Conservation (phyloP, 2,888 invertebrate species). For the Patella caerulea region DNA sequence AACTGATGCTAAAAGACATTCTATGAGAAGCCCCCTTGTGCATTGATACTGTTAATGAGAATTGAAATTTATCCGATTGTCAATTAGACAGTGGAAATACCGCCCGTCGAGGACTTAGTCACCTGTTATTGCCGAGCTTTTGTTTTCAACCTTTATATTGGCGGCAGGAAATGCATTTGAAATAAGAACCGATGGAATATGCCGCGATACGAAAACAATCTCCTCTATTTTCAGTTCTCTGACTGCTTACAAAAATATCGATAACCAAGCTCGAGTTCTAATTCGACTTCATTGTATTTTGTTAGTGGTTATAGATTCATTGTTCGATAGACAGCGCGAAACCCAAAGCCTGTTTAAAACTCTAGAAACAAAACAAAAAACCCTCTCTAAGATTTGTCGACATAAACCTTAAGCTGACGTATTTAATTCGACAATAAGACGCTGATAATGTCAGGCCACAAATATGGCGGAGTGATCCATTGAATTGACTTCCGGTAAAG, state of each 20-base stretch:
- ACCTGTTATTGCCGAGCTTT: slow-evolving; percentile 28
- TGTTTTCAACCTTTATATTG: slow-evolving; percentile 27
- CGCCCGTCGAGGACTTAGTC: slow-evolving; percentile 29
- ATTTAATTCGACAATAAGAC: slow-evolving; percentile 9
- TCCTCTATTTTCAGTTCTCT: not conserved
- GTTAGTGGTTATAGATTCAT: slow-evolving; percentile 11
- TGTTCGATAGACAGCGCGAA: slow-evolving; percentile 16
- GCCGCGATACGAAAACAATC: not conserved
- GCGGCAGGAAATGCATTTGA: slow-evolving; percentile 31
- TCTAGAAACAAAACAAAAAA: too few relatives aligned
- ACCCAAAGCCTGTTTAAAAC: not conserved
- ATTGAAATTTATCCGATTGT: slow-evolving; percentile 36
- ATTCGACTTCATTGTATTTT: slow-evolving; percentile 11
- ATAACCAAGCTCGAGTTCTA: not conserved
- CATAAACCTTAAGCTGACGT: slow-evolving; percentile 18
- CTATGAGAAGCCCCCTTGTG: not conserved
- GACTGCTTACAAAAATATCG: slow-evolving; percentile 3
- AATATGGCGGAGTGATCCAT: slow-evolving; percentile 36
- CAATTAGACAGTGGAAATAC: slow-evolving; percentile 33
- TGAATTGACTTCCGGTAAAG: slow-evolving; percentile 47
- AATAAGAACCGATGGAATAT: slow-evolving; percentile 23
- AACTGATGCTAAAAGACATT: not conserved
- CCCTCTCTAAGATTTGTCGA: slow-evolving; percentile 18
- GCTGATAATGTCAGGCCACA: slow-evolving; percentile 13
- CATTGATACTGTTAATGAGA: slow-evolving; percentile 15